Evolutionary conservation across 2,888 invertebrate genomes (phyloP).

Genomic region (Electrophaes corylata): DNA sequence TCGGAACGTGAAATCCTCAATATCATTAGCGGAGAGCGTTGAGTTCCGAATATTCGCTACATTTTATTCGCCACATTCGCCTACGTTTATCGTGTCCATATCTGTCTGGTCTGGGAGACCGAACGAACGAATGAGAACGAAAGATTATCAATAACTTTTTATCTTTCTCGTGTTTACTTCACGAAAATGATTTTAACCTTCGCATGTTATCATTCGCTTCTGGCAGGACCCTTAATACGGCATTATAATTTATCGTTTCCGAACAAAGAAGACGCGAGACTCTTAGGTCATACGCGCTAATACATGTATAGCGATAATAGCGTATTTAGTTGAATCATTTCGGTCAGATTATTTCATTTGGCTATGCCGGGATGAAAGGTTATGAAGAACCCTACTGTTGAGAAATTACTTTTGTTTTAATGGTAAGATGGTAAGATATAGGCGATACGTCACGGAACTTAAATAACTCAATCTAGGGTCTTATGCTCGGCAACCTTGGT

Average conservation of each 20-base stretch:
- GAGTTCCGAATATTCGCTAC: slow-evolving; percentile 45
- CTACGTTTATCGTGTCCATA: slow-evolving; percentile 47
- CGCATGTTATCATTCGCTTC: not conserved
- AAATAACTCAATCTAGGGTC: too few relatives aligned
- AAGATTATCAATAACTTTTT: not conserved
- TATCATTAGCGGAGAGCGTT: slow-evolving; percentile 45
- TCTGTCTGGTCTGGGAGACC: slow-evolving; percentile 14
- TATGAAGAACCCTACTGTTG: too few relatives aligned
- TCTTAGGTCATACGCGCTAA: too few relatives aligned
- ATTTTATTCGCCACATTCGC: too few relatives aligned
- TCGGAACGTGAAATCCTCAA: slow-evolving; percentile 42
- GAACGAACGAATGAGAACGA: not conserved
- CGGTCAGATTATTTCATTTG: too few relatives aligned
- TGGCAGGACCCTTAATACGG: not conserved
- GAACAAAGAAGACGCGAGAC: slow-evolving; percentile 7
- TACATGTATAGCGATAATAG: too few relatives aligned
- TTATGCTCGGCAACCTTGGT: too few relatives aligned
- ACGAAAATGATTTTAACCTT: not conserved
- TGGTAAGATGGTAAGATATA: too few relatives aligned
- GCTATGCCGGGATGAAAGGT: too few relatives aligned
- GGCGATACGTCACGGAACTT: too few relatives aligned
- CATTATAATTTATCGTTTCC: slow-evolving; percentile 32
- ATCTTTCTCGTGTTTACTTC: not conserved
- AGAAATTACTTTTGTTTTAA: too few relatives aligned
- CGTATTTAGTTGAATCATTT: too few relatives aligned